phyloP scores from a whole-genome alignment of 2,888 invertebrate genomes.

The Blastobasis lacticolella region DNA sequence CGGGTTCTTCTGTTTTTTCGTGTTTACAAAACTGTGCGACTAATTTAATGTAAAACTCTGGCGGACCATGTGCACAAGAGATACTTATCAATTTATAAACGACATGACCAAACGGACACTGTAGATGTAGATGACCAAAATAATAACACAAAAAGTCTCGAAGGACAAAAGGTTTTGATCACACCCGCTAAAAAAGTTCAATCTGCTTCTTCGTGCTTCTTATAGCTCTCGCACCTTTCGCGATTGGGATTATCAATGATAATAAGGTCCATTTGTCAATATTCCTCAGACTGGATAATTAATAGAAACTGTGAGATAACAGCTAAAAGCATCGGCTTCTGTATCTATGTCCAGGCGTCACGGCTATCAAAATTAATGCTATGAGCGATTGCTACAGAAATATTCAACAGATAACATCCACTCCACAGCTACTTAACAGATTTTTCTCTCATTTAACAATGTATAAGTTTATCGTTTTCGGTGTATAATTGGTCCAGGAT shows the following conservation, averaged over 20 bases:
- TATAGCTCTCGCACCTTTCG: slow-evolving; percentile 35
- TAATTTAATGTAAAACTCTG: slow-evolving; percentile 38
- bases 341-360: slow-evolving; percentile 58
- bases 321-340: slow-evolving; percentile 64
- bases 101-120: slow-evolving; percentile 23
- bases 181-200: not conserved
- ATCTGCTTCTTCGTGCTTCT: not conserved
- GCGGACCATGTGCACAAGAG: slow-evolving; percentile 26
- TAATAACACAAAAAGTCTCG: not conserved
- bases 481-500: slow-evolving; percentile 12
- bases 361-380: slow-evolving; percentile 64
- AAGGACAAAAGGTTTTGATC: too few relatives aligned
- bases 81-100: slow-evolving; percentile 43
- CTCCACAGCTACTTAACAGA: slow-evolving; percentile 21
- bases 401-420: slow-evolving; percentile 7
- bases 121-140: slow-evolving; percentile 1
- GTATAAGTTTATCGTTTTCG: not conserved
- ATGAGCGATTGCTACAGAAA: slow-evolving; percentile 50
- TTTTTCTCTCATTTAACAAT: slow-evolving; percentile 9
- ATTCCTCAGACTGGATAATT: slow-evolving; percentile 40
- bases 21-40: slow-evolving; percentile 33
- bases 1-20: slow-evolving; percentile 13
- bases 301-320: slow-evolving; percentile 43
- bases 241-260: slow-evolving; percentile 33
- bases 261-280: slow-evolving; percentile 48